Evolutionary conservation across 2,113 vertebrate genomes (phyloP).

Genomic region (Tenrec ecaudatus): DNA sequence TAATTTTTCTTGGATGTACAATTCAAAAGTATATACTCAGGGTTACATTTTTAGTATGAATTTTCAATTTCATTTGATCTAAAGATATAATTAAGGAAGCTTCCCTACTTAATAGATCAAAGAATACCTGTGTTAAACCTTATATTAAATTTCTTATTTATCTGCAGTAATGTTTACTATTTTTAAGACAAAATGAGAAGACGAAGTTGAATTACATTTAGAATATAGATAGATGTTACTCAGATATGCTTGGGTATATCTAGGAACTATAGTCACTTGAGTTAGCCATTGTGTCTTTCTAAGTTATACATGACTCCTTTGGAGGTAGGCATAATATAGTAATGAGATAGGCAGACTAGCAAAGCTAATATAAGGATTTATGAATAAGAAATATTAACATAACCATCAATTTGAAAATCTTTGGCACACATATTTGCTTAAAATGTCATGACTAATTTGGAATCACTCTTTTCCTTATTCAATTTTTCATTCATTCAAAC

Average conservation of each 20-base stretch:
- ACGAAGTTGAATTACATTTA: background rate
- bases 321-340: background rate
- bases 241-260: background rate
- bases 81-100: background rate
- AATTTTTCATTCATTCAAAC: background rate
- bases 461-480: background rate
- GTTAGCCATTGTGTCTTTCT: background rate
- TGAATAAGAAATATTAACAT: background rate
- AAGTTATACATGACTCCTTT: background rate
- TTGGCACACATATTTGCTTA: background rate
- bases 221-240: accelerated
- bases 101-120: background rate
- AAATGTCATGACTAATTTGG: background rate
- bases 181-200: background rate
- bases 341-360: background rate
- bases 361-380: background rate
- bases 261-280: background rate
- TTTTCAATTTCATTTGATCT: background rate
- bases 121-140: background rate
- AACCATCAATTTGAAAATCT: background rate
- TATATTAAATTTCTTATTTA: background rate
- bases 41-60: background rate
- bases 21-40: background rate
- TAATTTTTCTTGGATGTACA: background rate
- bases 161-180: background rate